These are phyloP conservation scores for Melanerpes aurifrons DNA, from an alignment of 2,113 vertebrate genomes.

Conservation along the genomic window DNA sequence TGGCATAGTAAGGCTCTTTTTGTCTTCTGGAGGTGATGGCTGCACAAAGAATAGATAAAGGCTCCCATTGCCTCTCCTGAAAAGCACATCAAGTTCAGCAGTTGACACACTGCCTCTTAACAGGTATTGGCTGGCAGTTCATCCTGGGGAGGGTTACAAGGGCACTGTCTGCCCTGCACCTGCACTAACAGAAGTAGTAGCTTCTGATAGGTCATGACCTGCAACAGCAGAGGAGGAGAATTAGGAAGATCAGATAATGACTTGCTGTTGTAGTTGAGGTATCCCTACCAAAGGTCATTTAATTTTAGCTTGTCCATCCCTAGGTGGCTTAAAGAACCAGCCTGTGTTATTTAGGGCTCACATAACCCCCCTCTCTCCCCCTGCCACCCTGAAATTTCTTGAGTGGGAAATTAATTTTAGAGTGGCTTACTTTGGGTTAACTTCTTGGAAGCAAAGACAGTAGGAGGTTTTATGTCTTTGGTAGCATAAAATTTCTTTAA, in stretches of 20 bases:
- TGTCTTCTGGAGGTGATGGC: background rate
- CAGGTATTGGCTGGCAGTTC: background rate
- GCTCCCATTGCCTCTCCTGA: background rate
- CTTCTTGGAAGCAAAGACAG: background rate
- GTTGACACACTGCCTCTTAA: background rate
- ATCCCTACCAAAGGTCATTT: conserved; percentile 38
- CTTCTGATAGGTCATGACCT: background rate
- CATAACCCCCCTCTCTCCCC: background rate
- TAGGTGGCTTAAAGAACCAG: background rate
- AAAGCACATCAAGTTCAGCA: background rate
- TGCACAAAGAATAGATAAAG: background rate
- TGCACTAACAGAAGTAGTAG: background rate
- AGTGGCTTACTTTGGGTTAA: background rate
- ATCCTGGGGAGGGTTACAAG: background rate
- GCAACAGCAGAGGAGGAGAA: background rate
- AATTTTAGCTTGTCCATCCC: conserved; percentile 39
- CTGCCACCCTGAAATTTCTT: background rate
- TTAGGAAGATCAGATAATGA: conserved; percentile 29
- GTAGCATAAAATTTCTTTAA: background rate
- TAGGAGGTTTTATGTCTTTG: background rate
- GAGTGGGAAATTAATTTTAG: conserved; percentile 6
- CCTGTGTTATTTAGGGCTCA: background rate
- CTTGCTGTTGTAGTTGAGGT: conserved; percentile 18
- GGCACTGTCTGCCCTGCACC: background rate
- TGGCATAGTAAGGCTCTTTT: background rate